phyloP scores from a whole-genome alignment of 2,797 vertebrate species.

The Pangasius macronema region DNA sequence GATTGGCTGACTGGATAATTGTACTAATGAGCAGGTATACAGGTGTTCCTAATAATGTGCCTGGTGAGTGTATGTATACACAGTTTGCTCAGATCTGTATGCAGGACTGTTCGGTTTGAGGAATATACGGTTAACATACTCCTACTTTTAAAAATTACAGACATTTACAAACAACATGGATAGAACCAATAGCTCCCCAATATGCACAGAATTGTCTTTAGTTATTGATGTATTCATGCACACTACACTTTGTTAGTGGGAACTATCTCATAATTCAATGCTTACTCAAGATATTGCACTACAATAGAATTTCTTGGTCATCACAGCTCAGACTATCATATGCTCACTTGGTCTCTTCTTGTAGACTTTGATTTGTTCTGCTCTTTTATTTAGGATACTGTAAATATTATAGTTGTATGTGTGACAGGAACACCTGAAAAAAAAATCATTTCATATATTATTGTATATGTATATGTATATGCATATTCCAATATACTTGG shows the following conservation, averaged over 20 bases:
- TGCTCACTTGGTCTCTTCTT: background rate
- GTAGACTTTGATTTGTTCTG: background rate
- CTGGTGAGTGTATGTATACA: background rate
- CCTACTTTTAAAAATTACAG: background rate
- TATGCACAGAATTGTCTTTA: background rate
- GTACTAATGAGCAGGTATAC: background rate
- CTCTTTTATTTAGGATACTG: background rate
- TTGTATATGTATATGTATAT: no score
- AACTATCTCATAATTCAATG: background rate
- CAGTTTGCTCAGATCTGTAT: background rate
- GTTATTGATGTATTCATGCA: background rate
- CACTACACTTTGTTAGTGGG: background rate
- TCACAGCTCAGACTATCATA: background rate
- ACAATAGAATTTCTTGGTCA: background rate
- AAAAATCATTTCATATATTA: no score
- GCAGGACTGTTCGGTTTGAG: background rate
- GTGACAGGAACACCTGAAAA: background rate
- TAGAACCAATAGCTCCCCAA: background rate
- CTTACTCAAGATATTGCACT: background rate
- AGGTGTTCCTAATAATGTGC: background rate
- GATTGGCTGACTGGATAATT: background rate
- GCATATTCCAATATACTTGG: background rate
- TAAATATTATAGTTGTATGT: background rate
- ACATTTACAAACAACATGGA: background rate
- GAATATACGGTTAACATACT: background rate